Conservation (phyloP, 2,113 vertebrate species). For the Nothocercus julius region DNA sequence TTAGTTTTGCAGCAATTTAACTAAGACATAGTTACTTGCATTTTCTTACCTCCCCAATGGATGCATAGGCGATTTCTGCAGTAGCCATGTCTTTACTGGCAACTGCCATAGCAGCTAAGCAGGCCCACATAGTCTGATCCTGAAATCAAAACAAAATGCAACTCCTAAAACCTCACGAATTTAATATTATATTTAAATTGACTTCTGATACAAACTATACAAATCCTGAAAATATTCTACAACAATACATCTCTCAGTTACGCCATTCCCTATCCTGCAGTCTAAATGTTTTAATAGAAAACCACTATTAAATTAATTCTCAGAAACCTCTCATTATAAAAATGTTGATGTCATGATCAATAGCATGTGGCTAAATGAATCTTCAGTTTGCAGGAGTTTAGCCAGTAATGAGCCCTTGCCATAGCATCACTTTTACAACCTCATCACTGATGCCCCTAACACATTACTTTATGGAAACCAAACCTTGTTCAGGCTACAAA, state of each 20-base stretch:
- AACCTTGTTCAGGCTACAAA: background rate
- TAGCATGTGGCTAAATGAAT: background rate
- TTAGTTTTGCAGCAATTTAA: background rate
- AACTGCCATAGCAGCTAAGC: constrained; percentile 95
- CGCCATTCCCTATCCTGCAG: rapidly evolving
- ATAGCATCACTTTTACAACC: too few relatives aligned
- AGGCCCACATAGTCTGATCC: constrained; percentile 93
- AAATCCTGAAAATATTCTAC: background rate
- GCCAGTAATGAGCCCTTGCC: background rate
- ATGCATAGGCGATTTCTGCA: constrained; percentile 92
- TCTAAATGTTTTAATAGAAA: background rate
- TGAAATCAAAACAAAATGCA: constrained; percentile 50
- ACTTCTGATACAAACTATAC: background rate
- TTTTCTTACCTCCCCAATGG: constrained; percentile 87
- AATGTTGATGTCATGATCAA: background rate
- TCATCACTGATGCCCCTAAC: rapidly evolving
- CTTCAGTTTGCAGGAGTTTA: background rate
- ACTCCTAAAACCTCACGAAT: background rate
- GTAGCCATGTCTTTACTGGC: constrained; percentile 88
- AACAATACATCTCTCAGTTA: background rate
- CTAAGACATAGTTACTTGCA: rapidly evolving
- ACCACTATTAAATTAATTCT: background rate
- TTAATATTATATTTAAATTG: background rate
- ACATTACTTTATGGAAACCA: background rate
- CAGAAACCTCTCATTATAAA: background rate